Base-by-base conservation (phyloP, 2,888 invertebrate genomes). In the Lamellibrachia columna region DNA sequence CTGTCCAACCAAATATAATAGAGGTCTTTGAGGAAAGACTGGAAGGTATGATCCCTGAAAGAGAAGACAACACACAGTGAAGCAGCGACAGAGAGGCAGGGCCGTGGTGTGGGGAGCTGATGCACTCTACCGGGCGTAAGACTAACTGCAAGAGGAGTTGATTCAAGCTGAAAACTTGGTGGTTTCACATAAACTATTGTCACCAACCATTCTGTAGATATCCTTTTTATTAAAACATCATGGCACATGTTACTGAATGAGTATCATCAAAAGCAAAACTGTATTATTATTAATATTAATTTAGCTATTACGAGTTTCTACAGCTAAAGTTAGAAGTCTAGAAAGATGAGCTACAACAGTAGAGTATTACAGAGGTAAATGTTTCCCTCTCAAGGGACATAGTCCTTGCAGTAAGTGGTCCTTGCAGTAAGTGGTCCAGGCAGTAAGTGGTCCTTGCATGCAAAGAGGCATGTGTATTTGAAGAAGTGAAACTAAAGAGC, bases 11-110 rank as follows among this genome's bases (percentile, higher is more conserved):
- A 75, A 22, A 75, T 22, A 75, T n/a, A 22, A 75, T 75, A 75
- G 75, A 75, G 75, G 22, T 75, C 75, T 75, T 75, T 75, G 75
- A 75, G 75, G 75, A 75, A 75, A 75, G 75, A 75, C 75, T 75
- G 75, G 75, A 75, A 75, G 75, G 75, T 6, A 22, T 15, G 15
- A 75, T 75, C 75, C 75, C 75, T 75, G 75, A 15, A 75, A 75
- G 22, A 75, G 75, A 75, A 75, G 22, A 75, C 40, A 40, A 40
- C 75, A 75, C 75, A 75, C 75, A 22, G 75, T 75, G 75, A 75
- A 75, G 75, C 15, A 15, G 15, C 1, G 58, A 22, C 22, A 75
- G 22, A 75, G 75, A 75, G 2, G 75, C 22, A 75, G 75, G 11
- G 75, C 75, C 75, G 6, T 11, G 75, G 22, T 15, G 75, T 6